Base-by-base conservation (phyloP, 1,140 invertebrate species). In the Vanessa atalanta region DNA sequence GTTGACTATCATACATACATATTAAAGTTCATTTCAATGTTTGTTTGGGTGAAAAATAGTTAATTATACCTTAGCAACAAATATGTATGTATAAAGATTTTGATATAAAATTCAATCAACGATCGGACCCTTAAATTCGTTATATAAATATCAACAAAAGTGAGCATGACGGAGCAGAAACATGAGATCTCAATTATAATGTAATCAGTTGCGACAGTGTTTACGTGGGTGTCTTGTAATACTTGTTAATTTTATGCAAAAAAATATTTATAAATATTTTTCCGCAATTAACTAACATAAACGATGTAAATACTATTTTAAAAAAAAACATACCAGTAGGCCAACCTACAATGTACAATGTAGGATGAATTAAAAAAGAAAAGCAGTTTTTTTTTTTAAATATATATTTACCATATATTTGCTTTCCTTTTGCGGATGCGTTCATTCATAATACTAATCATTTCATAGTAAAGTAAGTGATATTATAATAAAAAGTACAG, bases 221-320 rank as follows among this genome's bases (percentile, higher is more conserved):
- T 53, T 7, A 53, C 50, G n/a, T 53, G 15, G 50, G 50, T n/a
- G 50, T 53, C 50, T 15, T 16, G 14, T n/a, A 53, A 53, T n/a
- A 16, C 50, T 53, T 53, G 50, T n/a, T 53, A 53, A 53, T 53
- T 53, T 16, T n/a, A 53, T 53, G 50, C 50, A 53, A 15, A n/a
- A n/a, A 53, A 53, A 20, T 53, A 53, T 53, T 53, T 53, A 53
- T 53, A 53, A n/a, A 53, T 53, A 53, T 53, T 53, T 53, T 16
- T n/a, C 50, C 50, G 50, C n/a, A 16, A 53, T 53, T 53, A 53
- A 53, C 50, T 53, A 53, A 15, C 50, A 53, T 53, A 53, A 53
- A 9, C n/a, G 8, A 8, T 53, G 3, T 31, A 31, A 1, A 31
- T 31, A 31, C 26, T 1, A 6, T 20, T 31, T 31, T n/a, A n/a